Base-by-base conservation (phyloP, 2,888 invertebrate genomes). In the Phortica okadai region DNA sequence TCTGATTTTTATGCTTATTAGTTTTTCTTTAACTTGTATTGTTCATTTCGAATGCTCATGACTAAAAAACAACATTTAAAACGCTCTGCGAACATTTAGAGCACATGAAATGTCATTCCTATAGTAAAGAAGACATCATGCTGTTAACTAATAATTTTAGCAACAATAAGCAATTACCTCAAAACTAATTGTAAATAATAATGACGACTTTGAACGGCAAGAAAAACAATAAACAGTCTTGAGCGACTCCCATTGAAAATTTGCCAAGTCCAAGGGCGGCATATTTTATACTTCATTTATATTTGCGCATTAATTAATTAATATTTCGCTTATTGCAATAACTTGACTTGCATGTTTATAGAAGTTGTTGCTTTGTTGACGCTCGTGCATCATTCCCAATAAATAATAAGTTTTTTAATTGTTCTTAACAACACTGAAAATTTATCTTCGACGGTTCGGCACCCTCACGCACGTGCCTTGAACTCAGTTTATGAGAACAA, bases 221-320 rank as follows among this genome's bases (percentile, higher is more conserved):
- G 6, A 42, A 41, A 41, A 42, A 66, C 41, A 8, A 66, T n/a
- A 58, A 58, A 21, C 58, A 58, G 2, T 58, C 33, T 50, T 50
- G 14, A 8, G 8, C 50, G 50, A 50, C 14, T 50, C 50, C 50
- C 59, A 41, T 33, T 76, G 74, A 58, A 78, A 78, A 76, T 67
- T 69, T 50, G 69, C 58, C 83, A 82, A 82, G 82, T 83, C 82
- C 83, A 82, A 83, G 82, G 82, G 70, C 64, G 25, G 59, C 73
- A 75, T 76, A 56, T 62, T 62, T 56, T 59, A 16, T 16, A 7
- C 25, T 59, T 59, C 21, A 16, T 54, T 54, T 2, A 54, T n/a
- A 58, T n/a, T 58, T n/a, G n/a, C 58, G 8, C 58, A 16, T 62
- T 25, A 62, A 16, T 6, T 25, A 25, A 21, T 21, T 21, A 62